phyloP scores from a whole-genome alignment of 2,888 invertebrate species.

The Scaptomyza reducta region DNA sequence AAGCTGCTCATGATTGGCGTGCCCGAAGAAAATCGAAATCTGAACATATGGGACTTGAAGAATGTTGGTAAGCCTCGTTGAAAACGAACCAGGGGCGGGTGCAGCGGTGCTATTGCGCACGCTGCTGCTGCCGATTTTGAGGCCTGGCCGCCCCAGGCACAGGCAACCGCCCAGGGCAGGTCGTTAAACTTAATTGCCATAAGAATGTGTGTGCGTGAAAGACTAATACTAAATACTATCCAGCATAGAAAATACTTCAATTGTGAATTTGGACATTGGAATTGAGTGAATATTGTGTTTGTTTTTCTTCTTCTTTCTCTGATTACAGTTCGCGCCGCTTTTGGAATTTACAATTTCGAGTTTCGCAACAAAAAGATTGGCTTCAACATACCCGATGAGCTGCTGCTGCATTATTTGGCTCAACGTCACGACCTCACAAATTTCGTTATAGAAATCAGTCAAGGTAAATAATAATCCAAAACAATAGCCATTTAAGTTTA shows the following conservation, averaged over 20 bases:
- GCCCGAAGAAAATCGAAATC: constrained; percentile 75
- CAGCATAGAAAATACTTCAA: constrained; percentile 27
- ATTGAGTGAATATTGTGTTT: constrained; percentile 29
- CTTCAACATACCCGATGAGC: constrained; percentile 82
- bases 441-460: constrained; percentile 83
- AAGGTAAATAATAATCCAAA: constrained; percentile 69
- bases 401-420: constrained; percentile 80
- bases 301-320: constrained; percentile 15
- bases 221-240: constrained; percentile 21
- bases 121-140: constrained; percentile 26
- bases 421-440: constrained; percentile 82
- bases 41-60: constrained; percentile 81
- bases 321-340: constrained; percentile 75
- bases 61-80: constrained; percentile 78
- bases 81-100: constrained; percentile 24
- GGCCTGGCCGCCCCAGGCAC: constrained; percentile 30
- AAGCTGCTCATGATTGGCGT: constrained; percentile 81
- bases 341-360: constrained; percentile 80
- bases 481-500: constrained; percentile 41
- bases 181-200: constrained; percentile 68
- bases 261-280: constrained; percentile 47
- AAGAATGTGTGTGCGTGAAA: constrained; percentile 34
- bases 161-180: constrained; percentile 44
- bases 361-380: constrained; percentile 83
- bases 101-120: constrained; percentile 26